Evolutionary conservation across 1,140 invertebrate species (phyloP).

Genomic region (Archivesica marissinica): DNA sequence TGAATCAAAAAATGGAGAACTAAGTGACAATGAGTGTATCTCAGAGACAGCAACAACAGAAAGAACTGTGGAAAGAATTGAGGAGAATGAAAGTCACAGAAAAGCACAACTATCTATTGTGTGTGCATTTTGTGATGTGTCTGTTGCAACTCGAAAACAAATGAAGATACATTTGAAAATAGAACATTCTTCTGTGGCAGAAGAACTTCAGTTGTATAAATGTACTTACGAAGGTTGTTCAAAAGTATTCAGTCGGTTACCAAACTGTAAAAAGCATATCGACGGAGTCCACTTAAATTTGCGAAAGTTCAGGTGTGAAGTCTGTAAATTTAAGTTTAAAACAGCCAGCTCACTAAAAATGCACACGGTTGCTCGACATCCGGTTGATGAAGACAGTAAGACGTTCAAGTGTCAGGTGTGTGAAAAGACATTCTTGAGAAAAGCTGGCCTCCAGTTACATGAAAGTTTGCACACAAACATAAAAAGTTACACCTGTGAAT

Average conservation of each 20-base stretch:
- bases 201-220: neutral
- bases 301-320: constrained; percentile 10
- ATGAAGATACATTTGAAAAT: no score
- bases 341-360: neutral
- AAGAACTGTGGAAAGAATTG: no score
- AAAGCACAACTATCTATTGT: no score
- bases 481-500: neutral
- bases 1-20: no score
- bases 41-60: no score
- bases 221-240: constrained; percentile 9
- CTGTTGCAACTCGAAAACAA: no score
- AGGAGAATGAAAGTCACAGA: no score
- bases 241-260: neutral
- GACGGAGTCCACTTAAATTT: neutral
- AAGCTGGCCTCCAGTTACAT: neutral
- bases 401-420: constrained; percentile 1
- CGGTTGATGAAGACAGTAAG: neutral
- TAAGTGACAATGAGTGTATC: no score
- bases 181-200: no score
- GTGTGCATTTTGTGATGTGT: no score
- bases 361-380: constrained; percentile 7
- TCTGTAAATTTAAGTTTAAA: constrained; percentile 15
- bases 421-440: constrained; percentile 4
- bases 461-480: neutral
- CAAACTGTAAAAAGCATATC: neutral